Evolutionary conservation across 2,797 vertebrate genomes (phyloP).

Genomic region (Coracias cyanogaster): DNA sequence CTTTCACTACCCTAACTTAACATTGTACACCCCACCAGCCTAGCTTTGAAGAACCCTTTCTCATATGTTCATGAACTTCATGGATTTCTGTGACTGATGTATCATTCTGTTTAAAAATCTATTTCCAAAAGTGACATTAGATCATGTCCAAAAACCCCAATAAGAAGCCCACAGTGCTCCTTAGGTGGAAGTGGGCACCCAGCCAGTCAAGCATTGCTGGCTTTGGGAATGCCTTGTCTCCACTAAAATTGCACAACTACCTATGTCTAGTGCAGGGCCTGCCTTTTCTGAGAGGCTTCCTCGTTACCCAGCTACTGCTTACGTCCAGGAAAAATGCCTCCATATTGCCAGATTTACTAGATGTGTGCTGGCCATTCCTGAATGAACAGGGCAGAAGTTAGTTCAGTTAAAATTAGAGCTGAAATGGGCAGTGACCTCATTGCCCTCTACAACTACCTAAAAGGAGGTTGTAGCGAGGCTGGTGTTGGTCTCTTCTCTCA

Average conservation of each 20-base stretch:
- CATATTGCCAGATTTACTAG: not conserved
- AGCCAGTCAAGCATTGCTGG: not conserved
- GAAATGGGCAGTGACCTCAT: not conserved
- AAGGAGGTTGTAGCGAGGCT: too few relatives aligned
- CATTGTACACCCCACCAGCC: not conserved
- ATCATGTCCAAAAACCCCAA: not conserved
- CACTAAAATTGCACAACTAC: not conserved
- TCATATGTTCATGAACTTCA: not conserved
- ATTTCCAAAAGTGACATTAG: not conserved
- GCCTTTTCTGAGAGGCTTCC: not conserved
- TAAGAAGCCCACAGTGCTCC: not conserved
- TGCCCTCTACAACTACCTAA: too few relatives aligned
- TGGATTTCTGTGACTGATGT: not conserved
- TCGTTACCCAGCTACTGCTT: not conserved
- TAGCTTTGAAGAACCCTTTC: not conserved
- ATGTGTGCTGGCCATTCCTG: not conserved
- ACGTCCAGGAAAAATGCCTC: not conserved
- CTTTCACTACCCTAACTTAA: constrained; percentile 18
- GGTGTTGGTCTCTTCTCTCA: too few relatives aligned
- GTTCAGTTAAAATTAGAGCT: not conserved
- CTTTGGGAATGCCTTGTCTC: not conserved
- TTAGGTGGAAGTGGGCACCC: not conserved
- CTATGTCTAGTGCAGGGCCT: rapidly evolving
- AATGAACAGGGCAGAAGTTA: not conserved
- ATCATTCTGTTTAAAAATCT: not conserved